These are phyloP conservation scores for Diacarnus erythraeanus DNA, from an alignment of 37 sponge, comb jelly and placozoan genomes.

Conservation along the genomic window DNA sequence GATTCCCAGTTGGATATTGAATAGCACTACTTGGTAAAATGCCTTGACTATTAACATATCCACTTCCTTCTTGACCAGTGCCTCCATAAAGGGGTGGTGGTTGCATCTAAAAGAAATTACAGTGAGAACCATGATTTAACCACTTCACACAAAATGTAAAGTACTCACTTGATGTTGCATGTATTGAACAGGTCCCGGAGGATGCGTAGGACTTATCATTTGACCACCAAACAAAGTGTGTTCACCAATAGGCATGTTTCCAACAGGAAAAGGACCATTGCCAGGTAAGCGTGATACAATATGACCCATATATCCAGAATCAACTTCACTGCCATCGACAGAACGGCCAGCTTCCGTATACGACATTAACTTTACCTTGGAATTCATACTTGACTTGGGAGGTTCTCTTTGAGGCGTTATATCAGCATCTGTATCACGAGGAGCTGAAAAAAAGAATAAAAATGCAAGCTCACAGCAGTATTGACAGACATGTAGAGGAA, in stretches of 20 bases:
- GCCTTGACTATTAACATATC: background rate
- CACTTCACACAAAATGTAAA: background rate
- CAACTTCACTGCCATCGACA: background rate
- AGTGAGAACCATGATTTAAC: background rate
- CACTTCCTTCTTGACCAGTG: background rate
- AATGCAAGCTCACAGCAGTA: too few relatives aligned
- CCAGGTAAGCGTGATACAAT: background rate
- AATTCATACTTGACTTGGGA: background rate
- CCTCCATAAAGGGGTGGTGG: constrained; percentile 9
- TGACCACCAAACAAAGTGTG: constrained; percentile 16
- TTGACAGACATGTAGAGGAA: too few relatives aligned
- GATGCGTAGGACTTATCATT: constrained; percentile 40
- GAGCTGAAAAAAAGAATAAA: too few relatives aligned
- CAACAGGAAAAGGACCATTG: background rate
- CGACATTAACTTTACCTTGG: background rate
- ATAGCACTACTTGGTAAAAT: background rate
- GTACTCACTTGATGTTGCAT: background rate
- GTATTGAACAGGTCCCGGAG: constrained; percentile 24
- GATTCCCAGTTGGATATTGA: background rate
- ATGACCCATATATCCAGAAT: background rate
- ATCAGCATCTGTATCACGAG: constrained; percentile 3
- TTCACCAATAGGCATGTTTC: background rate
- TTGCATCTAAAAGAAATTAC: background rate
- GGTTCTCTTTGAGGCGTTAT: background rate
- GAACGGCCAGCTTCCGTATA: background rate